Percentiles rank a stretch among this genome's conserved stretches.
Conservation (phyloP, 2,113 vertebrate species). For the Nothocercus julius region DNA sequence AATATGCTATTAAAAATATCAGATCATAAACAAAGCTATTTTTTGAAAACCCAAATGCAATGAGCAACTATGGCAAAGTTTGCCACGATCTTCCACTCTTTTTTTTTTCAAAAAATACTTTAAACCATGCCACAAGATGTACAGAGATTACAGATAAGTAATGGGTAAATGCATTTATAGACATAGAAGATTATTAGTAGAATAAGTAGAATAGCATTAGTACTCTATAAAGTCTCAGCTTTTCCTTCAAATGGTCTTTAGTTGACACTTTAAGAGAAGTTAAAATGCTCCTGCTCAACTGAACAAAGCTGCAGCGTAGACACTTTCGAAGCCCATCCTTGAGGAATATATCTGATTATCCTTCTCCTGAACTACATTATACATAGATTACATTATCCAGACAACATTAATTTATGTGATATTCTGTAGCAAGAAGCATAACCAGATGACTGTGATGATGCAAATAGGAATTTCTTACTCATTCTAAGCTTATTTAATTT, state of each 20-base stretch:
- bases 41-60: slow-evolving; percentile 19
- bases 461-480: background rate
- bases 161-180: background rate
- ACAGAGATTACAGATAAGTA: background rate
- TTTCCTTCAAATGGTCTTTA: background rate
- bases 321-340: background rate
- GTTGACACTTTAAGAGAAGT: background rate
- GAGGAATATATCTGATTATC: background rate
- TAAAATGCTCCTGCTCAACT: background rate
- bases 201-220: background rate
- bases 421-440: background rate
- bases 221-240: background rate
- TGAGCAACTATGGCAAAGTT: slow-evolving; percentile 33
- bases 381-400: background rate
- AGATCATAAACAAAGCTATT: slow-evolving; percentile 57
- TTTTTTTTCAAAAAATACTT: background rate
- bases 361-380: background rate
- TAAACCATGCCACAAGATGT: background rate
- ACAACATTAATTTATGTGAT: background rate
- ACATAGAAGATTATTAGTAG: background rate
- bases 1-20: slow-evolving; percentile 60
- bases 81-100: background rate
- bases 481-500: background rate
- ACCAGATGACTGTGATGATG: background rate
- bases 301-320: background rate